A percentile compares a stretch with the other conserved stretches of the same genome.
Evolutionary conservation across 2,113 vertebrate species (phyloP).

Genomic region (Hydrolagus affinis): DNA sequence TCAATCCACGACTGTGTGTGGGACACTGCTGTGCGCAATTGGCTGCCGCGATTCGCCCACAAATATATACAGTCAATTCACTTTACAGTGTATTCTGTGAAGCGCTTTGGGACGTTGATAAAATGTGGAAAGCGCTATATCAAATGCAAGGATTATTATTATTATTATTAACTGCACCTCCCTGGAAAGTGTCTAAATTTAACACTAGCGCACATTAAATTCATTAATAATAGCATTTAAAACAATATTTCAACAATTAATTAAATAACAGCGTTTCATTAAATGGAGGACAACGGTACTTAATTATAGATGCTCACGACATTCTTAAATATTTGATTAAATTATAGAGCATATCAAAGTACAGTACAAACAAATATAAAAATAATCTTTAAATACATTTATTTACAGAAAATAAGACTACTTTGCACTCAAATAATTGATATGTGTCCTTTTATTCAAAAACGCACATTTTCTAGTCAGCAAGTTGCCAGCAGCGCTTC

Average conservation of each 20-base stretch:
- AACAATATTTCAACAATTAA: too few relatives aligned
- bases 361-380: background rate
- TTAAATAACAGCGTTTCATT: too few relatives aligned
- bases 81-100: too few relatives aligned
- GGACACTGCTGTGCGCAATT: too few relatives aligned
- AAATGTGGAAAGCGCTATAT: too few relatives aligned
- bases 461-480: background rate
- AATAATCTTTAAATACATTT: conserved; percentile 1
- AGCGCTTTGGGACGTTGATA: too few relatives aligned
- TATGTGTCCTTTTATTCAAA: background rate
- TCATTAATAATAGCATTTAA: too few relatives aligned
- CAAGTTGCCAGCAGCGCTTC: background rate
- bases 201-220: background rate
- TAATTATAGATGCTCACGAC: background rate
- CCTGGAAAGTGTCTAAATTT: background rate
- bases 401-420: background rate
- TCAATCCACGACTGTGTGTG: too few relatives aligned
- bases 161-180: background rate
- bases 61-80: too few relatives aligned
- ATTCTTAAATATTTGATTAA: background rate
- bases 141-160: too few relatives aligned
- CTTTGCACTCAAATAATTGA: background rate
- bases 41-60: too few relatives aligned
- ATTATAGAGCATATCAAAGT: background rate
- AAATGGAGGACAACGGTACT: background rate